Evolutionary conservation across 2,797 vertebrate genomes (phyloP), one percentile per base, ranked within the genome.

Genomic region (Cuculus canorus): DNA sequence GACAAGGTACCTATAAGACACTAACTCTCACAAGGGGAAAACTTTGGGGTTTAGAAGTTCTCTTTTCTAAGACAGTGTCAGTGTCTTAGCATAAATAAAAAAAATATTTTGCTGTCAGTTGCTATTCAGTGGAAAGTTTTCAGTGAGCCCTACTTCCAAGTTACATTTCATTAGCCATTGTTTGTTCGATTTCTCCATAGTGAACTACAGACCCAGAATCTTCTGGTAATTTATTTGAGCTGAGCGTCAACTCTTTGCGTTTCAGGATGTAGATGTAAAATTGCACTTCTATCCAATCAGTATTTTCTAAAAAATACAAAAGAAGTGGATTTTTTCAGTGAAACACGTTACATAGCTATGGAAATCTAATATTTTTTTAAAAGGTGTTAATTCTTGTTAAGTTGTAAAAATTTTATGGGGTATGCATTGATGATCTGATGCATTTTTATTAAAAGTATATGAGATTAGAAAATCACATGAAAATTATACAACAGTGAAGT

Each of bases 401-500:
- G 47, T 35, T 86, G 30, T 86, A 75, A 66, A 93, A 84, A 14
- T 50, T 45, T 12, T 35, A 28, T 43, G 64, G 56, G 81, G 53
- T 11, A 3, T 65, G 22, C 47, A 17, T 19, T 64, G n/a, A 45
- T 81, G 17, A 79, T 73, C n/a, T 64, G 92, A 27, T 57, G 32
- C 19, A 54, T 63, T 95, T 69, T 82, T 73, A 82, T 30, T 78
- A 43, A 11, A 88, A 84, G 7, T 90, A 27, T 68, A 24, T 70
- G 33, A 82, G 91, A 70, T 41, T 32, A 82, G 48, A 88, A 93
- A 64, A 85, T 85, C 2, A 1, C 37, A 24, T 48, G 30, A 73
- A 82, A 57, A 37, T 60, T 80, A 21, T 17, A 57, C 47, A 81
- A 78, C 84, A 94, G 47, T 87, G 81, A 96, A 96, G 96, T 91